These are phyloP conservation scores for Calliopsis andreniformis DNA, from an alignment of 1,140 invertebrate species.

Conservation along the genomic window DNA sequence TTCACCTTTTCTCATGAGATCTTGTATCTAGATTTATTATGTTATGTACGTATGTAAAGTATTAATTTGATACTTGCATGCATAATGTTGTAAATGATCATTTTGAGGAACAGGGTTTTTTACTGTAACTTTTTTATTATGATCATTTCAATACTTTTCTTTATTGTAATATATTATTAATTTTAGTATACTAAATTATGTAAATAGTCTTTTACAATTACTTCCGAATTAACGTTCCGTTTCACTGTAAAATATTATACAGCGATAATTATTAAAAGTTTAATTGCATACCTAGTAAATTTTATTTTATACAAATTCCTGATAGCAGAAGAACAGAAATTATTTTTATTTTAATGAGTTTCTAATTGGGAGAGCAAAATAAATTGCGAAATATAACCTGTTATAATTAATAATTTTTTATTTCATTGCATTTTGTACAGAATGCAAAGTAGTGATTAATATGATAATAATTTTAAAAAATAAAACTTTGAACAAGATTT, in stretches of 20 bases:
- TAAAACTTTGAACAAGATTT: neutral
- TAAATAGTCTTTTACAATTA: slow-evolving; percentile 14
- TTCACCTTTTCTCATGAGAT: neutral
- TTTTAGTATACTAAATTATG: neutral
- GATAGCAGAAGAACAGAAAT: no score
- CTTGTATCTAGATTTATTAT: neutral
- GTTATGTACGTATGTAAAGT: neutral
- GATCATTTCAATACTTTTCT: neutral
- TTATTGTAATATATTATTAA: slow-evolving; percentile 30
- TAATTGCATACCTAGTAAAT: no score
- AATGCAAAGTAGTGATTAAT: neutral
- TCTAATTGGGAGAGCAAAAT: no score
- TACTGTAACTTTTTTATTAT: slow-evolving; percentile 12
- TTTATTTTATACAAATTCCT: no score
- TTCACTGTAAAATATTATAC: slow-evolving; percentile 22
- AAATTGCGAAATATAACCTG: no score
- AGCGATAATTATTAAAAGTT: no score
- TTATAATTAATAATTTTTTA: neutral
- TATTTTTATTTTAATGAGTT: no score
- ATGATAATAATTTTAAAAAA: slow-evolving; percentile 2
- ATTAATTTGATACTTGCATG: neutral
- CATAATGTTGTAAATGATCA: slow-evolving; percentile 16
- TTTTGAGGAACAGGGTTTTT: neutral
- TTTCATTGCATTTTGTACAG: slow-evolving; percentile 2
- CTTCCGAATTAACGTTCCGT: neutral